Base-by-base conservation (phyloP, 2,888 invertebrate species). In the Brachylomia viminalis region DNA sequence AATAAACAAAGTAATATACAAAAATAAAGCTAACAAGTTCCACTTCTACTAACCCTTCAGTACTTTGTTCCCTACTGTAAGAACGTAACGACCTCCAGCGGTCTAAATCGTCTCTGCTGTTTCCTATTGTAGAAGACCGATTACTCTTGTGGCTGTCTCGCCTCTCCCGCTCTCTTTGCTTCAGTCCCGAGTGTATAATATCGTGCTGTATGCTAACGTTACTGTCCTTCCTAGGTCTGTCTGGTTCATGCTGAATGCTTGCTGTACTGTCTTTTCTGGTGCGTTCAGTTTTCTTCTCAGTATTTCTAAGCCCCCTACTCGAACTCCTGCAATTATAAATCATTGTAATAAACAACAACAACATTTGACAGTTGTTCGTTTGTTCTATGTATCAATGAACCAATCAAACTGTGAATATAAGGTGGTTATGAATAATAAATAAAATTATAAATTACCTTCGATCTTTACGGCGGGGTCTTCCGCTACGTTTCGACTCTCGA, bases 21-120 rank as follows among this genome's bases (percentile, higher is more conserved):
- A 72, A 33, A 10, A 64, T 62, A 33, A 27, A 52, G 27, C 23
- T 33, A 52, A 81, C 0, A n/a, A 54, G 6, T 47, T 47, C 20
- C 23, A 54, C 3, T 38, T 7, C 20, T 80, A 79, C 79, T 83
- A 89, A 96, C 97, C 97, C 95, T 91, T 97, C 97, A 74, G 94
- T 92, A 80, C 97, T 97, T 68, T 96, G 96, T 88, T 97, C 97
- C 82, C 97, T 92, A 89, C 96, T 97, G 72, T 94, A 96, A 33
- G 96, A 96, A 58, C 96, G 91, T 79, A 96, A 88, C 2, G 96
- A 96, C 65, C 96, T 93, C 96, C 96, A 96, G 69, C 95, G 92
- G 78, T 96, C 96, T 77, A 96, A 91, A 85, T 96, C 96, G 86
- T 96, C 96, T 80, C 96, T 92, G 77, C 96, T 96, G 78, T 95